Conservation (phyloP, 2,888 invertebrate species). For the Poecilobothrus nobilitatus region DNA sequence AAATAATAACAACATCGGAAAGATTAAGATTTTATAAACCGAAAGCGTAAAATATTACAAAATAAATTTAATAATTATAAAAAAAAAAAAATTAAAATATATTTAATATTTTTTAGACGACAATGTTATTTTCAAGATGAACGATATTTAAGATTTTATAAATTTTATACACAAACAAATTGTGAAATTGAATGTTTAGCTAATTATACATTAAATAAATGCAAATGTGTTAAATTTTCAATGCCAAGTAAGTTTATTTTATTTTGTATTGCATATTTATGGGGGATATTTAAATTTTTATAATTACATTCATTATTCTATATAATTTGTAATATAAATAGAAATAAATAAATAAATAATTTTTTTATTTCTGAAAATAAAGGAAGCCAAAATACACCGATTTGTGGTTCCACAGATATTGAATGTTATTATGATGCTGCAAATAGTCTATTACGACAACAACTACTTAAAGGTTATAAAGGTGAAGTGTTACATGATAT, state of each 20-base stretch:
- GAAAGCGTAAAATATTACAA: slow-evolving; percentile 39
- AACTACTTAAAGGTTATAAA: slow-evolving; percentile 31
- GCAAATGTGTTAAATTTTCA: slow-evolving; percentile 61
- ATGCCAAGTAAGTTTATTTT: slow-evolving; percentile 48
- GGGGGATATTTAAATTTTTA: not conserved
- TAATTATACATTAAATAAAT: slow-evolving; percentile 54
- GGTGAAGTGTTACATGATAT: slow-evolving; percentile 19
- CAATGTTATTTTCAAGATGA: slow-evolving; percentile 61
- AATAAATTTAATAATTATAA: not conserved
- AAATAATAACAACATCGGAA: slow-evolving; percentile 63
- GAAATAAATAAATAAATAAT: not conserved
- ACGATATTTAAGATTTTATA: slow-evolving; percentile 54
- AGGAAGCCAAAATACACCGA: slow-evolving; percentile 33
- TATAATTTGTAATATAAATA: too few species aligned
- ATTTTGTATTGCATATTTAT: not conserved
- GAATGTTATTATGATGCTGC: slow-evolving; percentile 39
- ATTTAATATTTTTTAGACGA: slow-evolving; percentile 38
- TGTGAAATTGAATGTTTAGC: slow-evolving; percentile 64
- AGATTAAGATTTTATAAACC: slow-evolving; percentile 51
- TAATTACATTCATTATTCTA: not conserved
- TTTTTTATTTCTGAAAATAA: slow-evolving; percentile 11
- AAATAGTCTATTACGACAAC: slow-evolving; percentile 33
- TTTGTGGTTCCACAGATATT: slow-evolving; percentile 42
- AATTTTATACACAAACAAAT: slow-evolving; percentile 62
- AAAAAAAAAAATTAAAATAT: slow-evolving; percentile 16